phyloP scores from a whole-genome alignment of 2,797 vertebrate genomes.

The Adrianichthys oophorus region DNA sequence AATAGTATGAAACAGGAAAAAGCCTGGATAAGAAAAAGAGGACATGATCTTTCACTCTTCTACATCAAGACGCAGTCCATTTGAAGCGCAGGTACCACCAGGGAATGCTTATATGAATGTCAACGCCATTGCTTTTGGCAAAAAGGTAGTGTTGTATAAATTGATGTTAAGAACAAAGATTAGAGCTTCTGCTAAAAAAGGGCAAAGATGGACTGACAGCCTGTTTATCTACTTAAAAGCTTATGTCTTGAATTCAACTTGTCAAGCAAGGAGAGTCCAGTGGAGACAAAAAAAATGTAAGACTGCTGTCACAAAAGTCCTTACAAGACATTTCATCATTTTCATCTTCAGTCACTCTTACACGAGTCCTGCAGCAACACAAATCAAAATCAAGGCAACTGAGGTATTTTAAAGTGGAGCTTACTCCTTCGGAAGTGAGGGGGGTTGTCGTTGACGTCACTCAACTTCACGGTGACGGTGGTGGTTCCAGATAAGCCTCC shows the following conservation, averaged over 20 bases:
- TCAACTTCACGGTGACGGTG: slow-evolving; percentile 86
- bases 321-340: slow-evolving; percentile 68
- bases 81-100: slow-evolving; percentile 37
- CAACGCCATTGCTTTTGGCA: slow-evolving; percentile 34
- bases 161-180: slow-evolving; percentile 35
- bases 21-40: slow-evolving; percentile 58
- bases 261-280: slow-evolving; percentile 31
- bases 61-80: slow-evolving; percentile 48
- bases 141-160: slow-evolving; percentile 21
- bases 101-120: slow-evolving; percentile 32
- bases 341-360: slow-evolving; percentile 39
- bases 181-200: slow-evolving; percentile 12
- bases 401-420: slow-evolving; percentile 48
- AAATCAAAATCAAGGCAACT: slow-evolving; percentile 29
- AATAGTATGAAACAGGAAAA: slow-evolving; percentile 68
- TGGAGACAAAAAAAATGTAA: slow-evolving; percentile 33
- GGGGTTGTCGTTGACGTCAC: slow-evolving; percentile 91
- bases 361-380: slow-evolving; percentile 1
- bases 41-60: slow-evolving; percentile 70
- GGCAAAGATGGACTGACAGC: slow-evolving; percentile 18
- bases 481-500: slow-evolving; percentile 90
- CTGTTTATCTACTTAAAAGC: slow-evolving; percentile 31
- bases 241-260: slow-evolving; percentile 34
- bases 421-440: slow-evolving; percentile 91
- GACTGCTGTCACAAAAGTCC: slow-evolving; percentile 47